Conservation (phyloP, 2,888 invertebrate genomes). For the Polyommatus iphigenia region DNA sequence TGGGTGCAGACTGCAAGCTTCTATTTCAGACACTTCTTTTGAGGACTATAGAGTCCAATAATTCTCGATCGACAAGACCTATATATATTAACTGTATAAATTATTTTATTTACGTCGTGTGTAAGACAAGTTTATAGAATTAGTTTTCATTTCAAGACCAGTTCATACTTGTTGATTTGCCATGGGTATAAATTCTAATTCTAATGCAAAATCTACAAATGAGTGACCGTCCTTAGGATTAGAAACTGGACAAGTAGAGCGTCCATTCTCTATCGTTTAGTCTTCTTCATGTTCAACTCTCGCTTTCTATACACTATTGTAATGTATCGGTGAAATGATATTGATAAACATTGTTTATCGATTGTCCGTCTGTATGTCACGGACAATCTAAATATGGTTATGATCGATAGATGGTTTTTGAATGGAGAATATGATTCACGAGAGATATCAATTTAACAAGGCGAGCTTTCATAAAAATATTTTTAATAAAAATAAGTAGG, state of each 20-base stretch:
- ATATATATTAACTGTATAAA: too few species aligned
- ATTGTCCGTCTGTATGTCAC: constrained; percentile 13
- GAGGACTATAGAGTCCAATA: too few species aligned
- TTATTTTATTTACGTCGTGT: too few species aligned
- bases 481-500: background rate
- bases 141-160: too few species aligned
- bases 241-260: background rate
- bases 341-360: constrained; percentile 25
- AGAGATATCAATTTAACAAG: background rate
- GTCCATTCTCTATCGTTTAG: constrained; percentile 59
- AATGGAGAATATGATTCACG: background rate
- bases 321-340: constrained; percentile 27
- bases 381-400: background rate
- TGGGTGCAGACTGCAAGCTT: too few species aligned
- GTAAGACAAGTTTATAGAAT: too few species aligned
- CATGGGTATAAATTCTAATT: too few species aligned
- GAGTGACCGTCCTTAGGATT: background rate
- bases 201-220: too few species aligned
- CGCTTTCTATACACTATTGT: constrained; percentile 55
- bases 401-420: background rate
- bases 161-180: too few species aligned
- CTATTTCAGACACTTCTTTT: too few species aligned
- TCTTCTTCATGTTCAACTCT: constrained; percentile 60
- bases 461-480: background rate
- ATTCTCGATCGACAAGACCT: too few species aligned